Conservation (phyloP, 2,888 invertebrate species). For the Epinotia brunnichana region DNA sequence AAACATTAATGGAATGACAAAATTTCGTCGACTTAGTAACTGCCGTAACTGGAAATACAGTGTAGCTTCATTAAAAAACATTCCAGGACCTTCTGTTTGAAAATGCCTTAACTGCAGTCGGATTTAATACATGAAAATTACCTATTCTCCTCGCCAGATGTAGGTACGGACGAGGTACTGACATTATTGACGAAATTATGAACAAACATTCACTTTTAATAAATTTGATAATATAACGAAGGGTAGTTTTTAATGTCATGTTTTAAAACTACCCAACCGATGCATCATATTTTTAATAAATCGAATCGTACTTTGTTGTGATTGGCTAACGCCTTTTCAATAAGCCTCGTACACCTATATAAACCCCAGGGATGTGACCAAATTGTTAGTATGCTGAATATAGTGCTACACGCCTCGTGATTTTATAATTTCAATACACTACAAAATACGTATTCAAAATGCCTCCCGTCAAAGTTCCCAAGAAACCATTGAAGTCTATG, state of each 20-base stretch:
- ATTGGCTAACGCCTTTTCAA: not conserved
- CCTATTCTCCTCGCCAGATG: too few relatives aligned
- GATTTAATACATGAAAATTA: too few relatives aligned
- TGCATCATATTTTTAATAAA: too few relatives aligned
- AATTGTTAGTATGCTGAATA: not conserved
- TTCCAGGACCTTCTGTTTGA: too few relatives aligned
- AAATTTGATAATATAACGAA: not conserved
- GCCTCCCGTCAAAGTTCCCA: constrained; percentile 66
- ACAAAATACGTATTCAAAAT: constrained; percentile 52
- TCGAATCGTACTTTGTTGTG: not conserved
- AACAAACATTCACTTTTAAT: not conserved
- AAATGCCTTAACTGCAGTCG: too few relatives aligned
- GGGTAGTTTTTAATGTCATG: constrained; percentile 1
- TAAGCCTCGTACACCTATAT: not conserved
- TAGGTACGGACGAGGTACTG: too few relatives aligned
- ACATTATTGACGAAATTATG: not conserved
- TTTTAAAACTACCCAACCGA: not conserved
- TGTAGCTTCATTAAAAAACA: too few relatives aligned
- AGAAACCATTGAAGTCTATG: constrained; percentile 63
- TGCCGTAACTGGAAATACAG: too few relatives aligned
- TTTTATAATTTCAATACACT: not conserved
- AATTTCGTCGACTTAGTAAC: too few relatives aligned
- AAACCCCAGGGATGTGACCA: not conserved
- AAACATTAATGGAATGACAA: too few relatives aligned
- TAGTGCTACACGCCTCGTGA: not conserved